These are phyloP conservation scores for Sclerodermus sp. DNA, from an alignment of 2,888 invertebrate species.

Conservation along the genomic window DNA sequence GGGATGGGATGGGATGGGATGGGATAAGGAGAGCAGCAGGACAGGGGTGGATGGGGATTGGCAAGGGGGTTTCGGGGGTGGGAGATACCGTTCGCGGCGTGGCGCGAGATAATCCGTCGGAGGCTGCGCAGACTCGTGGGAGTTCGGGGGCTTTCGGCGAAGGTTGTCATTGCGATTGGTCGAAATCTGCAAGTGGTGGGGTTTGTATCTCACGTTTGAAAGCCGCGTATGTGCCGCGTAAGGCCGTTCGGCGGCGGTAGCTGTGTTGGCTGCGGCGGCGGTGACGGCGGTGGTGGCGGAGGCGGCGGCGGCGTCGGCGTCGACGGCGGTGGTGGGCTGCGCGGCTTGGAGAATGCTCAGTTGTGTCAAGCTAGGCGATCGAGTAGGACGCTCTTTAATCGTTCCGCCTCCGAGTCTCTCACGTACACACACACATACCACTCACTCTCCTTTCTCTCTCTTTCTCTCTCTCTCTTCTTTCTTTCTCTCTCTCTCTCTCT, in stretches of 20 bases:
- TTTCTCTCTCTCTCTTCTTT: constrained; percentile 10
- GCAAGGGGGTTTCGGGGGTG: background rate
- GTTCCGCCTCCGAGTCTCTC: constrained; percentile 50
- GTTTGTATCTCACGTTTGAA: constrained; percentile 40
- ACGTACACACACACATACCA: constrained; percentile 32
- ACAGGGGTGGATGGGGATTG: background rate
- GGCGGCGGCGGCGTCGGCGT: constrained; percentile 19
- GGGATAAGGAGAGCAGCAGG: constrained; percentile 10
- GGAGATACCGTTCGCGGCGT: constrained; percentile 4
- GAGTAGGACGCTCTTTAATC: constrained; percentile 56
- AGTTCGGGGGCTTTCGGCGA: constrained; percentile 20
- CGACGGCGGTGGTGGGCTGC: constrained; percentile 16
- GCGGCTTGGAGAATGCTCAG: constrained; percentile 43
- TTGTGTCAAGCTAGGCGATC: constrained; percentile 58
- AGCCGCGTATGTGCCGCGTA: constrained; percentile 34
- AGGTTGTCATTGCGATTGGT: constrained; percentile 40
- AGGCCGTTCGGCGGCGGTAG: constrained; percentile 8
- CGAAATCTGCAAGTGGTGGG: constrained; percentile 19
- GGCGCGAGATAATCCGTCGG: constrained; percentile 12
- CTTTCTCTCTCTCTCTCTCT: constrained; percentile 9
- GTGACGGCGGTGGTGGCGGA: constrained; percentile 3
- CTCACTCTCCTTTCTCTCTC: constrained; percentile 4
- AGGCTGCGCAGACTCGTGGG: constrained; percentile 20
- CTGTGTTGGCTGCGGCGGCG: constrained; percentile 22
- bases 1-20: constrained; percentile 2